Evolutionary conservation across 2,888 invertebrate genomes (phyloP), one percentile per base, ranked within the genome.

Genomic region (Eupsilia transversa): DNA sequence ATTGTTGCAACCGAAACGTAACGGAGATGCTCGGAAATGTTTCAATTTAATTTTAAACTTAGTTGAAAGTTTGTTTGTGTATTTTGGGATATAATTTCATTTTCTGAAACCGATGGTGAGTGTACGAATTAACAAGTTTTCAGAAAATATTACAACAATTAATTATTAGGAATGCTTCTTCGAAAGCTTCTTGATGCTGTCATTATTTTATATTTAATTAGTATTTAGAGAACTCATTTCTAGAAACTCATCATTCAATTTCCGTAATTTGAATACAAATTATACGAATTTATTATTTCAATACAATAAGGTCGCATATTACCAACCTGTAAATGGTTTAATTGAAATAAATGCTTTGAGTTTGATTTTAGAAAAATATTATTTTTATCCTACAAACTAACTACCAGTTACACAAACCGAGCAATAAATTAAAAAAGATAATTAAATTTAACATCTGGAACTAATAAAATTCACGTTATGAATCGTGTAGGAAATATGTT

Each of bases 1-100:
- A 43, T 81, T 84, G 75, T 81, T 71, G 84, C 70, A 80, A 12
- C 41, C 9, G 41, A 59, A 52, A 57, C 38, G 52, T 73, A 43
- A 66, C 52, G 0, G 38, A 64, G 56, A 72, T 43, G 41, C 57
- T 20, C 56, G 27, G 60, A 73, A 82, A 66, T 30, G 46, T 66
- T 79, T 27, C 30, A 71, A 72, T 79, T 60, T 64, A 75, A 66
- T 52, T 74, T 75, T 27, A 17, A 77, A 81, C 56, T 75, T 57
- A 35, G 35, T 77, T 33, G 12, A 14, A 41, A 46, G 46, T 59
- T 71, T 52, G 14, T 43, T 38, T 9, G 43, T 46, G 27, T 72
- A 30, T 70, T 69, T 72, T 43, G 6, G 43, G 17, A 35, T 43
- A 41, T 27, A 5, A 43, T 38, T 72, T 17, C 0, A 35, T 27